Evolutionary conservation across 2,797 vertebrate species (phyloP), one percentile per base, ranked within the genome.

Genomic region (Ambastaia sidthimunki): DNA sequence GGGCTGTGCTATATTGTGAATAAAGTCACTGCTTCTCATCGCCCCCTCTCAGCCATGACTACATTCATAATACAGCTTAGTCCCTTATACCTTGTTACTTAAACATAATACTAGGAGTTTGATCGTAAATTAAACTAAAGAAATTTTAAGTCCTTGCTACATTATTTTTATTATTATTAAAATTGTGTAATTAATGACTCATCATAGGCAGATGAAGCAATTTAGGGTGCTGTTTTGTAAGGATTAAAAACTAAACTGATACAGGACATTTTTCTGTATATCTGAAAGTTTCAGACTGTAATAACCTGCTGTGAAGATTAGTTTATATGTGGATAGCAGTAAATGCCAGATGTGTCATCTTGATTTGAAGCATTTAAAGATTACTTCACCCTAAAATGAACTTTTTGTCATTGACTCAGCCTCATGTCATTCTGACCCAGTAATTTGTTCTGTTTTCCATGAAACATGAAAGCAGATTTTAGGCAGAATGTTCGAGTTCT

Each of bases 321-420:
- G 50, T 60, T 48, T 41, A 74, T 44, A 71, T 69, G 48, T 70
- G 69, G 72, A 83, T 67, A 59, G 44, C 50, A 28, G 65, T 83
- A 84, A 82, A 83, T 83, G 76, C 74, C 80, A 79, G 65, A 70
- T 57, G 37, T 76, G 74, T 68, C 79, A 47, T 72, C 50, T 66
- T 75, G 82, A 86, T 82, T 74, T 77, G 78, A 48, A 34, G 69
- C 62, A 65, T 76, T 80, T 60, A 59, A 83, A 81, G 62, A n/a
- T n/a, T 65, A 37, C 18, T 37, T 11, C 31, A 41, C 25, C 25
- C 25, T 31, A 62, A 62, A 62, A 62, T 62, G 55, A 31, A 62
- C 7, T 10, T 44, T 44, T 44, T 44, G 41, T 28, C 23, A 60
- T 28, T 59, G 25, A 59, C 55, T 59, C 21, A 59, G 10, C 59